Conservation (phyloP, 1,140 invertebrate genomes). For the Papilio glaucus region DNA sequence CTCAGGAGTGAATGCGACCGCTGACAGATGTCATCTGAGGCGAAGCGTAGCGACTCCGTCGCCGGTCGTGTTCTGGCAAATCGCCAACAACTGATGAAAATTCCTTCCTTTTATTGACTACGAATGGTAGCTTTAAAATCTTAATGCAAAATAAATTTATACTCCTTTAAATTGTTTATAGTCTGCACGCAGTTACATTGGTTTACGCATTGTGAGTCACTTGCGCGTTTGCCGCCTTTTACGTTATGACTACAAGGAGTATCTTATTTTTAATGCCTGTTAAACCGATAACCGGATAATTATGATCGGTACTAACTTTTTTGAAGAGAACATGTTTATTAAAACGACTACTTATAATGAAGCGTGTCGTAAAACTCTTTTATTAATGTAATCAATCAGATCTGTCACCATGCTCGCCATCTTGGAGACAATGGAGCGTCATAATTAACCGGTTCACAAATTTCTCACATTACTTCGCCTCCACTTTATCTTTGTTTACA, state of each 20-base stretch:
- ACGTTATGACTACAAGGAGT: no score
- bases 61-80: slow-evolving; percentile 14
- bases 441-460: slow-evolving; percentile 41
- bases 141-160: neutral
- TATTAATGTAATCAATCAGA: slow-evolving; percentile 24
- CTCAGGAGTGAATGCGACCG: neutral
- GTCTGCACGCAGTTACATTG: no score
- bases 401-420: neutral
- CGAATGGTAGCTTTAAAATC: neutral
- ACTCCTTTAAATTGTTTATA: neutral
- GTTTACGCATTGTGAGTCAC: no score
- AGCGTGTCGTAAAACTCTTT: neutral
- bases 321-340: no score
- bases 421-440: slow-evolving; percentile 28
- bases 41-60: slow-evolving; percentile 12
- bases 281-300: no score
- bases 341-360: neutral
- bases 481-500: slow-evolving; percentile 59
- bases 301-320: no score
- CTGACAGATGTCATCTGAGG: slow-evolving; percentile 28
- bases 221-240: no score
- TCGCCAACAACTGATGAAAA: slow-evolving; percentile 17
- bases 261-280: no score
- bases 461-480: slow-evolving; percentile 49
- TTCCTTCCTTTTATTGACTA: neutral